phyloP scores from a whole-genome alignment of 2,888 invertebrate genomes.

The Nemotelus pantherinus region DNA sequence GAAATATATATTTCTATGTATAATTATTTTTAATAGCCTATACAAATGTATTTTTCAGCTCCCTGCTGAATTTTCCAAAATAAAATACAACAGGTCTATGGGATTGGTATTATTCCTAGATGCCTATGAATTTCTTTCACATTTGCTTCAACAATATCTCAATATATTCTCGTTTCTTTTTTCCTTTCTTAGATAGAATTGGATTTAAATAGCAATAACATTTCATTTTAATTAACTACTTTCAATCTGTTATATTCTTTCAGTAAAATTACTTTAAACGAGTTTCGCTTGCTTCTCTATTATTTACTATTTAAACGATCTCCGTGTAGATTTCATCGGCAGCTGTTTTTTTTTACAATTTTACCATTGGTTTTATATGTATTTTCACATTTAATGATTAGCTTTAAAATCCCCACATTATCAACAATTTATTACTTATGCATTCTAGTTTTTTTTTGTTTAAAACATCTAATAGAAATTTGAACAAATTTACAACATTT shows the following conservation, averaged over 20 bases:
- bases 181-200: conserved; percentile 9
- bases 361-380: background rate
- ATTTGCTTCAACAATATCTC: no score
- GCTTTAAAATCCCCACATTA: conserved; percentile 22
- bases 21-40: conserved; percentile 35
- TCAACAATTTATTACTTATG: conserved; percentile 13
- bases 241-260: conserved; percentile 47
- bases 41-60: conserved; percentile 27
- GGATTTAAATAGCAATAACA: conserved; percentile 50
- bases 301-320: background rate
- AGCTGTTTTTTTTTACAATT: conserved; percentile 1
- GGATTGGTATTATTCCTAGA: no score
- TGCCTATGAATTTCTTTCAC: no score
- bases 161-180: background rate
- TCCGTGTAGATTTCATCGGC: conserved; percentile 15
- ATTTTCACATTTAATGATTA: background rate
- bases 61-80: conserved; percentile 9
- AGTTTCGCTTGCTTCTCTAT: conserved; percentile 12
- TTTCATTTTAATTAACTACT: conserved; percentile 50
- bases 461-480: background rate
- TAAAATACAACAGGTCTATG: conserved; percentile 20
- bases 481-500: conserved; percentile 7
- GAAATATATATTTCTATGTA: conserved; percentile 28
- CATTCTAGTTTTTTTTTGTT: background rate
- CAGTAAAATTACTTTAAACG: conserved; percentile 49